Evolutionary conservation across 2,888 invertebrate genomes (phyloP).

Genomic region (Pherbina coryleti): DNA sequence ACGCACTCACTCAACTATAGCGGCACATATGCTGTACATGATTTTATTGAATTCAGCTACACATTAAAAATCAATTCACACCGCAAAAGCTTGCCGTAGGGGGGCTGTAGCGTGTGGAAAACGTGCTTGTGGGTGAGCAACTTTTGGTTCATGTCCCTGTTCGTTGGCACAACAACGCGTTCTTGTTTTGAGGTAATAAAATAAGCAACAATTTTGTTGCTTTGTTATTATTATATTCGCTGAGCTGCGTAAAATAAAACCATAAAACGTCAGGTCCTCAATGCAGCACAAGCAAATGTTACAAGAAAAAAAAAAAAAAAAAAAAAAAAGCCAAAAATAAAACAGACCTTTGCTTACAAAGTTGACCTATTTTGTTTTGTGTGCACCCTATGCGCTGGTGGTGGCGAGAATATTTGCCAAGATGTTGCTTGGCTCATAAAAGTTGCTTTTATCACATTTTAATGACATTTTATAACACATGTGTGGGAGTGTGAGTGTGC

Average conservation of each 20-base stretch:
- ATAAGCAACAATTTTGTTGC: too few species aligned
- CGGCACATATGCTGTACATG: neutral
- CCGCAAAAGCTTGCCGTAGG: neutral
- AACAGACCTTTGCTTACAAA: slow-evolving; percentile 39
- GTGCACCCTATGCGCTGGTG: slow-evolving; percentile 10
- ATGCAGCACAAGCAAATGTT: neutral
- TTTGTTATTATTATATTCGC: too few species aligned
- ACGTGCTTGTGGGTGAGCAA: neutral
- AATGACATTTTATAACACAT: slow-evolving; percentile 19
- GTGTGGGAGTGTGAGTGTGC: neutral
- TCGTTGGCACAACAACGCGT: neutral
- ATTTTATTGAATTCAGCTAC: neutral
- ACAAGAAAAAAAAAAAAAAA: neutral
- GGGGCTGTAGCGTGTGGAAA: neutral
- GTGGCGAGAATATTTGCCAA: neutral
- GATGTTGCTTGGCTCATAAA: slow-evolving; percentile 3
- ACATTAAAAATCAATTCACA: slow-evolving; percentile 14
- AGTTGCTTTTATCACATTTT: slow-evolving; percentile 21
- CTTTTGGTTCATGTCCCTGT: neutral
- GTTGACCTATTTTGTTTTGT: neutral
- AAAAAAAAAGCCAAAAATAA: slow-evolving; percentile 31
- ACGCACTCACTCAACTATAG: neutral
- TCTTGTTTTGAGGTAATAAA: neutral
- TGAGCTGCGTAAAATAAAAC: too few species aligned
- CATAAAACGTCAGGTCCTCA: too few species aligned